A percentile compares a stretch with the other conserved stretches of the same genome.
These are phyloP conservation scores for Hydrotaea diabolus DNA, from an alignment of 2,888 invertebrate genomes.

Conservation along the genomic window DNA sequence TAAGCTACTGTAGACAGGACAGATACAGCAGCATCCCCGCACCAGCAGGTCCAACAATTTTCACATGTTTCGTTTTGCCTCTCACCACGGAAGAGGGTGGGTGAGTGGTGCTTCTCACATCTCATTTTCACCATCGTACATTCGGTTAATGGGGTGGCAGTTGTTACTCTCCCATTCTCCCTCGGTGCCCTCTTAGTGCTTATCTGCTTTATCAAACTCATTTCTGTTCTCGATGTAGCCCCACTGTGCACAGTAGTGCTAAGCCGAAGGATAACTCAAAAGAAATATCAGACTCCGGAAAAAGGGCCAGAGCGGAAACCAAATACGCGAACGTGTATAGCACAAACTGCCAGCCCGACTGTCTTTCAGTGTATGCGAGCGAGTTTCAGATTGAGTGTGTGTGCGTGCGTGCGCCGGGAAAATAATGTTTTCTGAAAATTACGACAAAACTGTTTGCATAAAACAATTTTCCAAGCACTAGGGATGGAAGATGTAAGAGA, in stretches of 20 bases:
- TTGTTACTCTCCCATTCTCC: background rate
- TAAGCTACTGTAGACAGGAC: conserved; percentile 8
- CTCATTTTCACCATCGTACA: background rate
- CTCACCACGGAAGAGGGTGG: background rate
- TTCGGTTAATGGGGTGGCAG: background rate
- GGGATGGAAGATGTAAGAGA: too few species aligned
- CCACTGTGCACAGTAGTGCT: background rate
- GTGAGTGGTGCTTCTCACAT: background rate
- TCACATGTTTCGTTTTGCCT: too few species aligned
- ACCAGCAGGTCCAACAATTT: background rate
- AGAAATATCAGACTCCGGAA: conserved; percentile 30
- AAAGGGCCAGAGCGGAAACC: conserved; percentile 51
- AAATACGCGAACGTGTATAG: conserved; percentile 21
- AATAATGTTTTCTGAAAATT: conserved; percentile 40
- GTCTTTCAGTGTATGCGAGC: background rate
- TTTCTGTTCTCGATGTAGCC: conserved; percentile 43
- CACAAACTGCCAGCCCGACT: too few species aligned
- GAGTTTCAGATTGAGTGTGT: too few species aligned
- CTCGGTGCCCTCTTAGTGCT: background rate
- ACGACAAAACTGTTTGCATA: conserved; percentile 46
- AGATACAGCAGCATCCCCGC: background rate
- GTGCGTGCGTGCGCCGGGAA: background rate
- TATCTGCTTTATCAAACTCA: background rate
- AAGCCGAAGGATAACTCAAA: conserved; percentile 15
- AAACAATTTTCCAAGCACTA: conserved; percentile 8